Evolutionary conservation across 2,797 vertebrate genomes (phyloP).

Genomic region (Potorous gilbertii): DNA sequence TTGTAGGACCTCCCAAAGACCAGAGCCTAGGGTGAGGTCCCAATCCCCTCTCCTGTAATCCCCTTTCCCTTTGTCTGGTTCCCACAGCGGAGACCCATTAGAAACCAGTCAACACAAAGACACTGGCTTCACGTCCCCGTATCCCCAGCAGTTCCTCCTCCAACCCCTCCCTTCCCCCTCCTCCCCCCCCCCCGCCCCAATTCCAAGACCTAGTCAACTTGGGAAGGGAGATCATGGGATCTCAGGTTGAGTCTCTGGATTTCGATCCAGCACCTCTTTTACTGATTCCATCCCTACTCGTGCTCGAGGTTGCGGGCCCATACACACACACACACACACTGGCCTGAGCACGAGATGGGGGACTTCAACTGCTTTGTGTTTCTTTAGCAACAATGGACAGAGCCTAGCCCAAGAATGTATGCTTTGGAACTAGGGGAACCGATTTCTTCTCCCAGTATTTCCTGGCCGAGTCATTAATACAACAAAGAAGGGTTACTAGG

Average conservation of each 20-base stretch:
- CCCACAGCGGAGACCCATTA: background rate
- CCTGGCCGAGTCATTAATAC: background rate
- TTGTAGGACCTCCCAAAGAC: background rate
- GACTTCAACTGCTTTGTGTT: background rate
- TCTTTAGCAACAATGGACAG: background rate
- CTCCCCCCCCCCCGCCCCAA: no score
- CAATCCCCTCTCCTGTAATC: background rate
- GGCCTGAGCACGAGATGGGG: background rate
- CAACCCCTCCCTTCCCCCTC: no score
- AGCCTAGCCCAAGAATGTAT: background rate
- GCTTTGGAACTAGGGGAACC: background rate
- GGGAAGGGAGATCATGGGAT: background rate
- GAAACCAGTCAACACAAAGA: constrained; percentile 45
- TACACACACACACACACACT: rapidly evolving
- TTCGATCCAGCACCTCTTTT: background rate
- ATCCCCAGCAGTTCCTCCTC: background rate
- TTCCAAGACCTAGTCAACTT: background rate
- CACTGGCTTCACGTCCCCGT: background rate
- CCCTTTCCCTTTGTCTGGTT: constrained; percentile 7
- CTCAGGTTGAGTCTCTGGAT: background rate
- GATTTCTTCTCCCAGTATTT: background rate
- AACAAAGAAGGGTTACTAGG: background rate
- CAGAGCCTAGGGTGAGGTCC: background rate
- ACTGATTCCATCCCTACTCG: background rate
- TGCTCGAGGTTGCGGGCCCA: rapidly evolving